These are phyloP conservation scores for Megamerina dolium DNA, from an alignment of 2,888 invertebrate species.

Conservation along the genomic window DNA sequence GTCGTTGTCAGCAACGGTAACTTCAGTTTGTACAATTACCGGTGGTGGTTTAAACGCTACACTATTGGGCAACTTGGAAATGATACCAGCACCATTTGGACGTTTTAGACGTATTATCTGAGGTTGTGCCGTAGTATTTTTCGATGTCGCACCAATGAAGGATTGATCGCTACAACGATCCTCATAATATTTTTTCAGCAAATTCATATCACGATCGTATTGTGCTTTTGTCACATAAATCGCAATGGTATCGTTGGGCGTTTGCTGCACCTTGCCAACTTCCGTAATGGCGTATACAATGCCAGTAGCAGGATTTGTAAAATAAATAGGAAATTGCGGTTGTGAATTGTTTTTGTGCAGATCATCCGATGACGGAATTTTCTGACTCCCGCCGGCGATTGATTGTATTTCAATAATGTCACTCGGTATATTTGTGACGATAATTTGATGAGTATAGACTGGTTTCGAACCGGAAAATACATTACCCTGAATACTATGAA, in stretches of 20 bases:
- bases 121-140: slow-evolving; percentile 24
- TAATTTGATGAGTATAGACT: neutral
- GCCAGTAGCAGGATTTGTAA: slow-evolving; percentile 43
- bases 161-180: slow-evolving; percentile 17
- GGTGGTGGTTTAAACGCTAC: slow-evolving; percentile 26
- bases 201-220: slow-evolving; percentile 37
- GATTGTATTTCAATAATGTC: neutral
- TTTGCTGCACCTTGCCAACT: slow-evolving; percentile 25
- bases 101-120: slow-evolving; percentile 31
- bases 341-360: slow-evolving; percentile 12
- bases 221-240: slow-evolving; percentile 43
- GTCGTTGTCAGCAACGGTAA: slow-evolving; percentile 22
- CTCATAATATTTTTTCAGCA: slow-evolving; percentile 31
- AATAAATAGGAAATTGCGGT: slow-evolving; percentile 38
- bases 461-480: neutral
- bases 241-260: slow-evolving; percentile 26
- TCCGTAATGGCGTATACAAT: slow-evolving; percentile 44
- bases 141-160: neutral
- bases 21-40: slow-evolving; percentile 26
- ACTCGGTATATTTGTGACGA: neutral
- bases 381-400: neutral
- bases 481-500: neutral
- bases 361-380: neutral
- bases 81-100: slow-evolving; percentile 13
- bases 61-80: slow-evolving; percentile 14